Evolutionary conservation across 1,140 invertebrate genomes (phyloP).

Genomic region (Lamellibrachia luymesi): DNA sequence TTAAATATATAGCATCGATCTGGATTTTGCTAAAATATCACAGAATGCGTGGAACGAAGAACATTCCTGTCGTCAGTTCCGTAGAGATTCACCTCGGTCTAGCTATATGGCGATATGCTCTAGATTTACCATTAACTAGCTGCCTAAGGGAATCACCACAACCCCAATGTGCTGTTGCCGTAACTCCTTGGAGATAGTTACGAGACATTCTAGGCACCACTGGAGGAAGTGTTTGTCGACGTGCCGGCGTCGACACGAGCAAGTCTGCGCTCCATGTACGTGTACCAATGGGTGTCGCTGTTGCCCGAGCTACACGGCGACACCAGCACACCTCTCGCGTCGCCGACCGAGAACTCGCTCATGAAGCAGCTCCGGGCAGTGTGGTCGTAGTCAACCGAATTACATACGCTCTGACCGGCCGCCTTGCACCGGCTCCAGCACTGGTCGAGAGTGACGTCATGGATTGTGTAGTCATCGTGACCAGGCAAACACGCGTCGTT

Average conservation of each 20-base stretch:
- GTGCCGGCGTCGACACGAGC: not conserved
- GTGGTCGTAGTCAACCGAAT: not conserved
- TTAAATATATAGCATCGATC: not conserved
- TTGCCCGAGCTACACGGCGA: not conserved
- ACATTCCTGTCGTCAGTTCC: too few relatives aligned
- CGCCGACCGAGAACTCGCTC: not conserved
- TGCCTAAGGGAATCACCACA: not conserved
- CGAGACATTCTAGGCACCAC: not conserved
- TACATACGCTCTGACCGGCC: not conserved
- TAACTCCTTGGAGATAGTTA: too few relatives aligned
- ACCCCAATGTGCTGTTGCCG: not conserved
- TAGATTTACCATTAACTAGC: not conserved
- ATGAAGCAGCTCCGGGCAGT: not conserved
- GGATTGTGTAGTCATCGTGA: not conserved
- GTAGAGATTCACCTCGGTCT: not conserved
- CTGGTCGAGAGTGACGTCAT: not conserved
- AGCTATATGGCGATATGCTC: not conserved
- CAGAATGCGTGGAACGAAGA: not conserved
- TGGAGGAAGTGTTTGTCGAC: not conserved
- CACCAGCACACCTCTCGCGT: not conserved
- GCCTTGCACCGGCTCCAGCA: not conserved
- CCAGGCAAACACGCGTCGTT: not conserved
- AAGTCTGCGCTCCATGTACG: not conserved
- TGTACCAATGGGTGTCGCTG: not conserved
- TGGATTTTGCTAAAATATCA: not conserved